phyloP scores from a whole-genome alignment of 2,888 invertebrate species.

The Agrotis segetum region DNA sequence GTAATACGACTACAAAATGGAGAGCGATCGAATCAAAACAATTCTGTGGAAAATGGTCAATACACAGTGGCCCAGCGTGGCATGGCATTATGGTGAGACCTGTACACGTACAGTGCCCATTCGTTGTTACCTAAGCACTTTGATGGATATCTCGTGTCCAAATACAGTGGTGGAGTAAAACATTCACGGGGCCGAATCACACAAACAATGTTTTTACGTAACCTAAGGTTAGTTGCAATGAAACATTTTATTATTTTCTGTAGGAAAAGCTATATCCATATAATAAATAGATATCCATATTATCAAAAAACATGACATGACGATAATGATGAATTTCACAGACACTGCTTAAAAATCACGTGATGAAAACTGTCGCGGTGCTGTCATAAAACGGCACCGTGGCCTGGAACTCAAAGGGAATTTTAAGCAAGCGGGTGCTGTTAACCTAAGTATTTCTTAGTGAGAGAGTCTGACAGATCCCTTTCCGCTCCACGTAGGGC shows the following conservation, averaged over 20 bases:
- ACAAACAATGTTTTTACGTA: not conserved
- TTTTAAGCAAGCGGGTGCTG: no score
- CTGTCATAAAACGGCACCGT: no score
- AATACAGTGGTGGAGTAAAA: slow-evolving; percentile 13
- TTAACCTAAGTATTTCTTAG: no score
- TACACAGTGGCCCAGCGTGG: slow-evolving; percentile 2
- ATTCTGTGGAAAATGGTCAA: slow-evolving; percentile 8
- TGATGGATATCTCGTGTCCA: slow-evolving; percentile 46
- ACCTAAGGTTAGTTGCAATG: not conserved
- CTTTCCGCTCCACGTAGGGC: no score
- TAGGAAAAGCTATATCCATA: not conserved
- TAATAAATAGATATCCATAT: no score
- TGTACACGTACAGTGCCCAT: slow-evolving; percentile 6
- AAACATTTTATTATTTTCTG: no score
- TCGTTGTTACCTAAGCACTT: slow-evolving; percentile 22
- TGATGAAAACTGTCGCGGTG: not conserved
- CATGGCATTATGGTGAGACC: not conserved
- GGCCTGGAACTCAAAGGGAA: no score
- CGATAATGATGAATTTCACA: no score
- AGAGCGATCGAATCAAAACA: slow-evolving; percentile 24
- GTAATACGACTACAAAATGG: slow-evolving; percentile 8
- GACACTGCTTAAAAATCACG: no score
- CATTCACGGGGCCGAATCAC: not conserved
- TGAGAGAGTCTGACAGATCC: no score
- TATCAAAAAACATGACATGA: no score